These are phyloP conservation scores for Stomatorhinus walkeri DNA, from an alignment of 2,797 vertebrate species.

Conservation along the genomic window DNA sequence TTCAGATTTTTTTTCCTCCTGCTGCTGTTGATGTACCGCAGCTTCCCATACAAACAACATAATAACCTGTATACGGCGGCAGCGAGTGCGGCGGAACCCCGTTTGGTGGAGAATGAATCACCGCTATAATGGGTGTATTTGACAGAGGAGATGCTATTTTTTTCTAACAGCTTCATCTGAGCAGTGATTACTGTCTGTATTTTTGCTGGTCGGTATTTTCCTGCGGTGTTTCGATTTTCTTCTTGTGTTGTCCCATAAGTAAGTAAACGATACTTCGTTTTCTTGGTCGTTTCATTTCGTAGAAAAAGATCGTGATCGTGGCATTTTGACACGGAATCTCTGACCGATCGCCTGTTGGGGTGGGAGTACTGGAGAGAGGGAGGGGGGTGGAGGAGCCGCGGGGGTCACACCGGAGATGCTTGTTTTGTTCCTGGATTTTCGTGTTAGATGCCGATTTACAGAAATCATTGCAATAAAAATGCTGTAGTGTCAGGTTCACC, in stretches of 20 bases:
- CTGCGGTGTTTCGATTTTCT: conserved; percentile 39
- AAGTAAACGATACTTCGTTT: conserved; percentile 38
- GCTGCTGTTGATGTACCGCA: conserved; percentile 37
- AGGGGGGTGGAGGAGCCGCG: background rate
- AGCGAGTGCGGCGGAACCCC: conserved; percentile 26
- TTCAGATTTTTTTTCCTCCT: conserved; percentile 37
- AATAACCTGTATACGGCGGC: conserved; percentile 31
- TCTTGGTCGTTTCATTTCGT: background rate
- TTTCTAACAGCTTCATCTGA: conserved; percentile 51
- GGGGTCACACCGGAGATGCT: conserved; percentile 16
- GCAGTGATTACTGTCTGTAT: conserved; percentile 36
- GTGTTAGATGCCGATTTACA: background rate
- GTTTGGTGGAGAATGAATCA: conserved; percentile 38
- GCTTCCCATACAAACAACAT: conserved; percentile 31
- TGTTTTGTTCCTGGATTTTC: background rate
- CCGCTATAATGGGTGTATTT: conserved; percentile 61
- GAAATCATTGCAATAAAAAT: background rate
- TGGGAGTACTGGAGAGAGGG: background rate
- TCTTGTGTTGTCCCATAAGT: conserved; percentile 48
- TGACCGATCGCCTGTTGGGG: background rate
- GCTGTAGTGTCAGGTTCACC: background rate
- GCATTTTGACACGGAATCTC: background rate
- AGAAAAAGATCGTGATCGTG: background rate
- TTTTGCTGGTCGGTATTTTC: conserved; percentile 45
- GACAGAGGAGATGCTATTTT: conserved; percentile 46